phyloP scores from a whole-genome alignment of 2,113 vertebrate genomes.

The Pelusios castaneus region DNA sequence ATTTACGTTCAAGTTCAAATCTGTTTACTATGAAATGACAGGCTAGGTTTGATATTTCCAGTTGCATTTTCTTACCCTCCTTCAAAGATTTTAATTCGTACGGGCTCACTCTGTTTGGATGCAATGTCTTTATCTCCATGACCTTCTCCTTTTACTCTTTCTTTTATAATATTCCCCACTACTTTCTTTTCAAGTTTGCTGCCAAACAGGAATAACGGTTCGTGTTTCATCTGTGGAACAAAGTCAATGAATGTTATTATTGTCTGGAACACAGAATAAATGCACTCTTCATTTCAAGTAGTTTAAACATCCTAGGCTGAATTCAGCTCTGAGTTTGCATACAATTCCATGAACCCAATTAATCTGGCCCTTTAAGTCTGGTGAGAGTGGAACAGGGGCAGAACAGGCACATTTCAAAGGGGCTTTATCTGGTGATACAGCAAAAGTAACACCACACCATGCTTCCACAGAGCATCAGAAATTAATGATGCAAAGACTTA shows the following conservation, averaged over 20 bases:
- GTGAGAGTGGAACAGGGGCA: not conserved
- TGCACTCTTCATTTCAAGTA: conserved; percentile 46
- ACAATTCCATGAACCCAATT: not conserved
- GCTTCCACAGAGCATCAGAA: not conserved
- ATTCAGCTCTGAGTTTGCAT: conserved; percentile 39
- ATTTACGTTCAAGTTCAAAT: conserved; percentile 22
- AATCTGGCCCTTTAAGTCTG: conserved; percentile 24
- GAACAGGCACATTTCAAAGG: not conserved
- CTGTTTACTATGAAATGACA: conserved; percentile 28
- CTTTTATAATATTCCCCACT: conserved; percentile 89
- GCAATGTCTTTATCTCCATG: conserved; percentile 91
- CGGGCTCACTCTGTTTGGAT: conserved; percentile 90
- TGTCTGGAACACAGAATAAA: conserved; percentile 59
- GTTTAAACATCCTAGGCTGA: conserved; percentile 53
- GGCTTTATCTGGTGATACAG: not conserved
- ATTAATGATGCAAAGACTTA: conserved; percentile 38
- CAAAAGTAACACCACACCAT: not conserved
- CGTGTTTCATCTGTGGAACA: conserved; percentile 89
- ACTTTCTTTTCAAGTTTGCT: conserved; percentile 92
- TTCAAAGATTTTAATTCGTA: conserved; percentile 99
- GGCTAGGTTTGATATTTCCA: conserved; percentile 52
- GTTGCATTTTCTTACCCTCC: conserved; percentile 89
- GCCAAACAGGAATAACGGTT: conserved; percentile 89
- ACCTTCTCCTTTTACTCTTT: conserved; percentile 91
- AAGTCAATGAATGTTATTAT: conserved; percentile 73